Evolutionary conservation across 2,113 vertebrate genomes (phyloP).

Genomic region (Pteronura brasiliensis): DNA sequence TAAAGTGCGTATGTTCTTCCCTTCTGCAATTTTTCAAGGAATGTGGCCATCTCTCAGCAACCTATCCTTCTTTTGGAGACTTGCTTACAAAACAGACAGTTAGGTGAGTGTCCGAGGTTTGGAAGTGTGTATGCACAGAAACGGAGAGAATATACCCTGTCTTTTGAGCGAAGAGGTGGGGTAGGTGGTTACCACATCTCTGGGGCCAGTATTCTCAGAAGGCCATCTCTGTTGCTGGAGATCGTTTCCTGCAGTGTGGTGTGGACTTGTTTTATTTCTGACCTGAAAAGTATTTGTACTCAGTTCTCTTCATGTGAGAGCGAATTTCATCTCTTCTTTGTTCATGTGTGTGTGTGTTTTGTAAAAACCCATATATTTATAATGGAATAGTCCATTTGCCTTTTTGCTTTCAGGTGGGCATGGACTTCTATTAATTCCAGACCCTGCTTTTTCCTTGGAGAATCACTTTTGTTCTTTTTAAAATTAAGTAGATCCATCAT

Average conservation of each 20-base stretch:
- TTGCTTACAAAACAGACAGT: background rate
- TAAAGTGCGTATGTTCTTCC: background rate
- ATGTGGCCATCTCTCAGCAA: background rate
- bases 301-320: background rate
- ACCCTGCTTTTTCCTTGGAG: background rate
- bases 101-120: background rate
- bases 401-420: background rate
- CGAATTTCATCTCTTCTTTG: background rate
- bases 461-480: background rate
- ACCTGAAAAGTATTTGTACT: background rate
- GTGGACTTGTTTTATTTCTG: background rate
- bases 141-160: background rate
- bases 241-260: background rate
- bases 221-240: background rate
- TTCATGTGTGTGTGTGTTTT: background rate
- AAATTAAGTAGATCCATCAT: conserved; percentile 44
- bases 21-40: background rate
- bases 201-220: background rate
- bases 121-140: background rate
- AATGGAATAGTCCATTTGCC: background rate
- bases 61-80: background rate
- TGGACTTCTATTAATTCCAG: background rate
- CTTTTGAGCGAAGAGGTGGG: background rate
- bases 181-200: background rate
- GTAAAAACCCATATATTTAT: background rate